A percentile compares a stretch with the other conserved stretches of the same genome.
phyloP scores from a whole-genome alignment of 2,888 invertebrate genomes.

The Teinopalpus imperialis region DNA sequence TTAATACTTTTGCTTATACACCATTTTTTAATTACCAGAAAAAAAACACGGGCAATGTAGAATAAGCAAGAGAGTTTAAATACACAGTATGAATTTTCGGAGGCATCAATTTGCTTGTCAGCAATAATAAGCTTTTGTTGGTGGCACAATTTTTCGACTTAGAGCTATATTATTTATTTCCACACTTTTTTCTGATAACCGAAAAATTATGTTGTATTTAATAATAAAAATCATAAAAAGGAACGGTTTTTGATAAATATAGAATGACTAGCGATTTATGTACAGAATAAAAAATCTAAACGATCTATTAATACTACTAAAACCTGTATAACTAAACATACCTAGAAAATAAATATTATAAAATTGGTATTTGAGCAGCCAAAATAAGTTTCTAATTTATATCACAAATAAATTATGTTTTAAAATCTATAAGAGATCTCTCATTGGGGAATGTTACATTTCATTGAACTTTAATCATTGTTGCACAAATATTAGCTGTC shows the following conservation, averaged over 20 bases:
- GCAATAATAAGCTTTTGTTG: too few relatives aligned
- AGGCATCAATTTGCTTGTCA: too few relatives aligned
- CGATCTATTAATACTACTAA: conserved; percentile 3
- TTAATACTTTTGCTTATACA: conserved; percentile 16
- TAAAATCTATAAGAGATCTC: conserved; percentile 16
- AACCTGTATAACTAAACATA: conserved; percentile 6
- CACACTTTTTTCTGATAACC: too few relatives aligned
- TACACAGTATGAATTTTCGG: too few relatives aligned
- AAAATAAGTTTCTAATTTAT: conserved; percentile 1
- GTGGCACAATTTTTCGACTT: too few relatives aligned
- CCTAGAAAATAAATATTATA: background rate
- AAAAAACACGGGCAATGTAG: too few relatives aligned
- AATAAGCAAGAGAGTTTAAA: too few relatives aligned
- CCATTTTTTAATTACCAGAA: too few relatives aligned
- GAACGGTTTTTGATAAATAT: conserved; percentile 9
- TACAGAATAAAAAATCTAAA: conserved; percentile 11
- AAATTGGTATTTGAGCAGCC: conserved; percentile 11
- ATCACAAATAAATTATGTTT: conserved; percentile 1
- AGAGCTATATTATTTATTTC: too few relatives aligned
- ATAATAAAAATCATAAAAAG: conserved; percentile 1
- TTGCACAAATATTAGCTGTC: too few relatives aligned
- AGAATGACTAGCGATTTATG: conserved; percentile 20
- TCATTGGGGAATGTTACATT: conserved; percentile 6
- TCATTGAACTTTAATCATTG: too few relatives aligned
- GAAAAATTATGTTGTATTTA: too few relatives aligned